Conservation (phyloP, 2,888 invertebrate genomes). For the Allolobophora icterica region DNA sequence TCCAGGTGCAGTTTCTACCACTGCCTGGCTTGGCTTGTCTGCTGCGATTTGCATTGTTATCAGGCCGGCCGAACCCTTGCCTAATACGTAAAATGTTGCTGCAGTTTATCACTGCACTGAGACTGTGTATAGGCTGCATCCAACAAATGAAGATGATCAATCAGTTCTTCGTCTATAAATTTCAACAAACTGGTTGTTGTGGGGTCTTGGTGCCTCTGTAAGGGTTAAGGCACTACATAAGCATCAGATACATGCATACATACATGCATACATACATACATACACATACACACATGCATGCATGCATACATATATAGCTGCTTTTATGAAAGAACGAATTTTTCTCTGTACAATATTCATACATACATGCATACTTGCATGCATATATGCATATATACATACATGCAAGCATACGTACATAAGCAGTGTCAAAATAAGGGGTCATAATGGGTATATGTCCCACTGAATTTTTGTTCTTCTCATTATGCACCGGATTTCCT, state of each 20-base stretch:
- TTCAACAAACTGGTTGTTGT: background rate
- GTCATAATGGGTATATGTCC: no score
- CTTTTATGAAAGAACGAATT: background rate
- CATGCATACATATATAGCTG: constrained; percentile 25
- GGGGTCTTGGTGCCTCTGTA: background rate
- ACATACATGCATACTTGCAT: constrained; percentile 36
- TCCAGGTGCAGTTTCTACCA: background rate
- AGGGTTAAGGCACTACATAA: background rate
- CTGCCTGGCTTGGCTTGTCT: background rate
- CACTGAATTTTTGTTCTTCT: background rate
- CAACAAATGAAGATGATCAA: background rate
- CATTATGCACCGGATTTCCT: constrained; percentile 4
- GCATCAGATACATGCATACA: constrained; percentile 27
- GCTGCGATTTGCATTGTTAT: background rate
- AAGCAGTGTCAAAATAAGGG: background rate
- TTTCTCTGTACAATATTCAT: background rate
- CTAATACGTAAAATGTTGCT: background rate
- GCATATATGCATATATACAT: constrained; percentile 14
- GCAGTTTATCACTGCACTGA: background rate
- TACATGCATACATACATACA: constrained; percentile 33
- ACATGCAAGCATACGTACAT: background rate
- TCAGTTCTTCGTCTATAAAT: background rate
- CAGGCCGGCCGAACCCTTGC: background rate
- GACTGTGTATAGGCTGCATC: background rate
- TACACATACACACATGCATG: constrained; percentile 32